Conservation (phyloP, 2,797 vertebrate species). For the Squalus acanthias region DNA sequence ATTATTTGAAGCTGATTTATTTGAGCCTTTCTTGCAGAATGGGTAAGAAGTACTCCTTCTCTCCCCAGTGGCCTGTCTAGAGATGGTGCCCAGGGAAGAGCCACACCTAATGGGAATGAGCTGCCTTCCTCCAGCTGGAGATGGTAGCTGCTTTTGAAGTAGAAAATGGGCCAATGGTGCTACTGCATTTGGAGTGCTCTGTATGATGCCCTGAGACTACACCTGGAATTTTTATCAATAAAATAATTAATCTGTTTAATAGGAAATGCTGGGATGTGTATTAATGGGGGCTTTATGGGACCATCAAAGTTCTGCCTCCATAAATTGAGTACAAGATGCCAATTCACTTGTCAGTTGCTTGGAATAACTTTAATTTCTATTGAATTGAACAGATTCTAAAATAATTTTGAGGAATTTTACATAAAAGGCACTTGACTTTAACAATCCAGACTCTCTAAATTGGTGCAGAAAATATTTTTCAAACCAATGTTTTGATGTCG, state of each 20-base stretch:
- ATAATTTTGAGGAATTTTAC: background rate
- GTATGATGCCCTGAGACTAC: background rate
- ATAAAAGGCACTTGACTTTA: background rate
- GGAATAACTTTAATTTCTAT: background rate
- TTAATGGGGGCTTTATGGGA: background rate
- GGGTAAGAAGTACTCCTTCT: too few species aligned
- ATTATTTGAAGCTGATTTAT: background rate
- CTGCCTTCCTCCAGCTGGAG: background rate
- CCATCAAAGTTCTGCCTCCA: background rate
- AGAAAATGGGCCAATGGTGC: background rate
- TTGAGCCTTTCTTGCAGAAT: background rate
- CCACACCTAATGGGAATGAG: background rate
- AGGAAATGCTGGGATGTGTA: background rate
- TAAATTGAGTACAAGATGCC: background rate
- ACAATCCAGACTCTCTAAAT: background rate
- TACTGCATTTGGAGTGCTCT: background rate
- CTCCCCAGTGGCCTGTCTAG: background rate
- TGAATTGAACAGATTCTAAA: background rate
- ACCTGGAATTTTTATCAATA: background rate
- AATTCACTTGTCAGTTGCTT: background rate
- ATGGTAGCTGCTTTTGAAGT: background rate
- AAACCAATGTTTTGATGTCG: background rate
- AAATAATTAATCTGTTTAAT: background rate
- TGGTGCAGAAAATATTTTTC: background rate
- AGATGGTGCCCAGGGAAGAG: background rate